Conservation (phyloP, 2,113 vertebrate species). For the Syngnathus typhle region DNA sequence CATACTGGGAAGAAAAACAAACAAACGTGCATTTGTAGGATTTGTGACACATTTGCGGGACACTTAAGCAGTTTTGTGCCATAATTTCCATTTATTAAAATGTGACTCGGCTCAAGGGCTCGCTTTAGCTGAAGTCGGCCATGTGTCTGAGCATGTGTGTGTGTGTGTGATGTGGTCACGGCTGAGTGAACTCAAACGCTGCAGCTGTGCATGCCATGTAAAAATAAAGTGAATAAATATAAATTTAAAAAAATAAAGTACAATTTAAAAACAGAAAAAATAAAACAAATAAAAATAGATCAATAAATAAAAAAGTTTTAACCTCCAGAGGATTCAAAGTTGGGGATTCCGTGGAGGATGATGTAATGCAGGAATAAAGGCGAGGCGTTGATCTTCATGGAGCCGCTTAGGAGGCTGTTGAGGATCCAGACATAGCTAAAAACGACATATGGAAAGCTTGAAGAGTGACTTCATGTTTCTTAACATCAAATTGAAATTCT, state of each 20-base stretch:
- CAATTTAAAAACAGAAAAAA: too few species aligned
- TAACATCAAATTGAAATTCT: too few species aligned
- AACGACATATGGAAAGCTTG: neutral
- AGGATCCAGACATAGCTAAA: constrained; percentile 89
- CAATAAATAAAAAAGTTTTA: constrained; percentile 29
- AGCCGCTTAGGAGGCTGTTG: constrained; percentile 85
- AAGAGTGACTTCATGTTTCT: neutral
- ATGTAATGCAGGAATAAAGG: constrained; percentile 88
- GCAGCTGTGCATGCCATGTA: constrained; percentile 31
- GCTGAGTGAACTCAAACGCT: constrained; percentile 25
- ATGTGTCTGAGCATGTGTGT: constrained; percentile 37
- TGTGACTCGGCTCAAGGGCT: neutral
- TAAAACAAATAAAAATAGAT: too few species aligned
- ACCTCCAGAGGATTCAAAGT: constrained; percentile 84
- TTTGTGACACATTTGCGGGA: neutral
- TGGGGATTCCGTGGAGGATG: constrained; percentile 83
- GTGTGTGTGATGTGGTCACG: constrained; percentile 49
- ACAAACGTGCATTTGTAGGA: neutral
- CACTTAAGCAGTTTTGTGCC: neutral
- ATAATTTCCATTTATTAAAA: neutral
- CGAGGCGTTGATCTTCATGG: constrained; percentile 87
- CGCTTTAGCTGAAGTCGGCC: neutral
- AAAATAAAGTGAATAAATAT: too few species aligned
- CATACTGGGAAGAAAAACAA: constrained; percentile 71
- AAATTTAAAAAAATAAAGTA: too few species aligned